phyloP scores from a whole-genome alignment of 2,797 vertebrate species.

The Eremophila alpestris region DNA sequence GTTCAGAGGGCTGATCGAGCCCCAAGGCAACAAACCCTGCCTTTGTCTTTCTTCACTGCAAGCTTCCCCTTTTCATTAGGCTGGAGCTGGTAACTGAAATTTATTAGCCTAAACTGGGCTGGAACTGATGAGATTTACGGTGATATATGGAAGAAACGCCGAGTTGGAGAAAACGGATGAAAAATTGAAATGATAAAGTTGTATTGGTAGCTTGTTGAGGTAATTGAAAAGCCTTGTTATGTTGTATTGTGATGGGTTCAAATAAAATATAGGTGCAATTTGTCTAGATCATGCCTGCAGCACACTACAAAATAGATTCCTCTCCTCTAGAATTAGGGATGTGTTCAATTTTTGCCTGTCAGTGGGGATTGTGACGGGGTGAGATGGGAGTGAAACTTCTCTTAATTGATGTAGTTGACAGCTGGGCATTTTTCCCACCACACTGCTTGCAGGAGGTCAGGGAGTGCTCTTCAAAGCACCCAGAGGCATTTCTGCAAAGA shows the following conservation, averaged over 20 bases:
- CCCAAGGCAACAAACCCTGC: not conserved
- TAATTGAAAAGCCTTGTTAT: constrained; percentile 75
- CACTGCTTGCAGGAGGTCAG: not conserved
- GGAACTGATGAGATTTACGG: constrained; percentile 70
- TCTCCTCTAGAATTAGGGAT: constrained; percentile 42
- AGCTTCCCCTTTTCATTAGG: constrained; percentile 67
- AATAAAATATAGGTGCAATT: constrained; percentile 72
- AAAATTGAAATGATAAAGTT: constrained; percentile 76
- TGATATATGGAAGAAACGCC: constrained; percentile 67
- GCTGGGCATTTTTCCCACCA: not conserved
- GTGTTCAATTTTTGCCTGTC: constrained; percentile 61
- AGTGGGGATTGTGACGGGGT: constrained; percentile 23
- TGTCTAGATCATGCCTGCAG: constrained; percentile 70
- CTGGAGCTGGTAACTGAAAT: constrained; percentile 68
- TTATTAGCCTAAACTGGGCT: constrained; percentile 72
- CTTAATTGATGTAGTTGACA: not conserved
- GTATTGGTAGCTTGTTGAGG: constrained; percentile 67
- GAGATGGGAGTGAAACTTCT: constrained; percentile 63
- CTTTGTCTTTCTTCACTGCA: constrained; percentile 39
- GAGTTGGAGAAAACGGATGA: constrained; percentile 64
- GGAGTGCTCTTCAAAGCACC: not conserved
- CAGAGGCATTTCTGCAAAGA: not conserved
- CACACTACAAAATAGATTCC: constrained; percentile 41
- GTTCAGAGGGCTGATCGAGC: not conserved
- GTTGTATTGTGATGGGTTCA: constrained; percentile 63